phyloP scores from a whole-genome alignment of 2,888 invertebrate species.

The Napeogenes inachia region DNA sequence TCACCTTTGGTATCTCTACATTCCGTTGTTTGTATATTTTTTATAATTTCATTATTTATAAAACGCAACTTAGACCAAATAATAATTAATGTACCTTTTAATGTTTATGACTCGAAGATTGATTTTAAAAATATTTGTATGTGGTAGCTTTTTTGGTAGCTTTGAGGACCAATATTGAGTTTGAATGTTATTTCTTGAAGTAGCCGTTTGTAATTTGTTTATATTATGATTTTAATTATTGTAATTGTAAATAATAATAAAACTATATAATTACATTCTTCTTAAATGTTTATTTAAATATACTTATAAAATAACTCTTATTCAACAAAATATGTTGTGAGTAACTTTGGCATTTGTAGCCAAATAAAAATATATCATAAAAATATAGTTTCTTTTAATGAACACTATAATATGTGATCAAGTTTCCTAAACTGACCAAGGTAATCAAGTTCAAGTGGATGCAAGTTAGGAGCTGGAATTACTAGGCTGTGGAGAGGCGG shows the following conservation, averaged over 20 bases:
- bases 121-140: constrained; percentile 56
- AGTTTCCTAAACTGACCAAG: constrained; percentile 80
- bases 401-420: neutral
- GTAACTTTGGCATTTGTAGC: constrained; percentile 32
- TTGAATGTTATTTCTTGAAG: constrained; percentile 67
- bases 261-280: constrained; percentile 65
- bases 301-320: constrained; percentile 29
- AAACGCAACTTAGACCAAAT: constrained; percentile 78
- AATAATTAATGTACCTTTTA: constrained; percentile 76
- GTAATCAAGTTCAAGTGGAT: constrained; percentile 95
- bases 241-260: constrained; percentile 71
- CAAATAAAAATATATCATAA: constrained; percentile 28
- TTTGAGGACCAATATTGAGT: constrained; percentile 73
- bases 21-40: constrained; percentile 75
- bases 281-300: constrained; percentile 46
- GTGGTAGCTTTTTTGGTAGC: constrained; percentile 70
- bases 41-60: constrained; percentile 67
- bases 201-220: constrained; percentile 69
- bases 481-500: constrained; percentile 96
- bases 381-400: constrained; percentile 25
- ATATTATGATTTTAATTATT: constrained; percentile 62
- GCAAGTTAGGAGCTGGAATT: constrained; percentile 88
- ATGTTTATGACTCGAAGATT: constrained; percentile 62
- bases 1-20: constrained; percentile 71
- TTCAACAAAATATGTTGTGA: constrained; percentile 32